Conservation (phyloP, 2,113 vertebrate species). For the Lycocorax pyrrhopterus region DNA sequence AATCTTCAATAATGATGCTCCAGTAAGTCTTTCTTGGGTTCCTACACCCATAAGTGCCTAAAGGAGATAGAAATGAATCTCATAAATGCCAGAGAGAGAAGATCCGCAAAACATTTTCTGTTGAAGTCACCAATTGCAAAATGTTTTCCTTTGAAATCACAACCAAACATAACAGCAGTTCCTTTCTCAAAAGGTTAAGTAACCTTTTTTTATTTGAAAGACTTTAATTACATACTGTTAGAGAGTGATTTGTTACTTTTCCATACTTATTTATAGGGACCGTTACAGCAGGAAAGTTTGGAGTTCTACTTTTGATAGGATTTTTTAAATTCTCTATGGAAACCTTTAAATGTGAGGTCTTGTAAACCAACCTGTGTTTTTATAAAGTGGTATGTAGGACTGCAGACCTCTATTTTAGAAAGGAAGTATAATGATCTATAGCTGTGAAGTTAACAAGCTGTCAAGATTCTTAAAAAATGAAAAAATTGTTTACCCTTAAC, state of each 20-base stretch:
- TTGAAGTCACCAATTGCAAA: background rate
- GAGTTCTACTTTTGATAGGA: background rate
- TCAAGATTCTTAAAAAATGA: background rate
- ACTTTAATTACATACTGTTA: background rate
- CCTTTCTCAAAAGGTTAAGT: background rate
- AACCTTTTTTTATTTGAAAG: background rate
- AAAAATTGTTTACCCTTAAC: background rate
- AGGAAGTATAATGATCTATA: background rate
- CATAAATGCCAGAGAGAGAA: background rate
- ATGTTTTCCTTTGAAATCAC: background rate
- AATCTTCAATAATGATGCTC: background rate
- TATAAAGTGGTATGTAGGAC: background rate
- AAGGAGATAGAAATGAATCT: background rate
- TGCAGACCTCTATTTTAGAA: background rate
- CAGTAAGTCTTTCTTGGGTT: background rate
- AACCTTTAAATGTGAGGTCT: background rate
- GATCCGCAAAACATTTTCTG: background rate
- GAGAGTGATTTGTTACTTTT: background rate
- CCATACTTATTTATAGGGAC: background rate
- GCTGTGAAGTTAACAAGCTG: background rate
- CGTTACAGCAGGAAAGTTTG: background rate
- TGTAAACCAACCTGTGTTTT: background rate
- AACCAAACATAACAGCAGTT: background rate
- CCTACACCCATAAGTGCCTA: background rate
- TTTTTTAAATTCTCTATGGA: background rate